Evolutionary conservation across 2,113 vertebrate genomes (phyloP).

Genomic region (Dromiciops gliroides): DNA sequence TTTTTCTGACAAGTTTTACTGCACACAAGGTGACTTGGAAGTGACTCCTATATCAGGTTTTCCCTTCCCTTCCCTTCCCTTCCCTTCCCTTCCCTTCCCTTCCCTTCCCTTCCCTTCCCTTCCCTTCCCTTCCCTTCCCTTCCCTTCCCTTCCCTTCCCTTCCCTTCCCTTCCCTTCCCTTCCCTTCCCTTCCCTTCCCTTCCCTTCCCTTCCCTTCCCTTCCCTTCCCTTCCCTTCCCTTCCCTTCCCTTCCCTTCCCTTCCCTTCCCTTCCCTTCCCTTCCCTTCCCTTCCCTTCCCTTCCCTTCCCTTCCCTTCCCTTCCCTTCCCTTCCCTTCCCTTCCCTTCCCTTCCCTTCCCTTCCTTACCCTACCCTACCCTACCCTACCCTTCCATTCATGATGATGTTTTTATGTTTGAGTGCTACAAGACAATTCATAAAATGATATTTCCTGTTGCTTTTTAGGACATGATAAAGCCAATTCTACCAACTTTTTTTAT

Average conservation of each 20-base stretch:
- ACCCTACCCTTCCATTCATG: too few relatives aligned
- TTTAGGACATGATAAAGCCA: too few relatives aligned
- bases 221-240: neutral
- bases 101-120: neutral
- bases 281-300: neutral
- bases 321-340: neutral
- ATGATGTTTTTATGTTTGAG: too few relatives aligned
- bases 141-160: neutral
- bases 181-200: neutral
- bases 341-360: neutral
- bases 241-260: neutral
- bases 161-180: neutral
- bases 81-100: neutral
- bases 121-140: neutral
- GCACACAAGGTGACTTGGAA: too few relatives aligned
- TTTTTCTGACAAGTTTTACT: too few relatives aligned
- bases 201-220: neutral
- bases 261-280: neutral
- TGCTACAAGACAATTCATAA: too few relatives aligned
- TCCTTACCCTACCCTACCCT: too few relatives aligned
- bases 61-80: neutral
- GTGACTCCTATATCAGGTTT: too few relatives aligned
- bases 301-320: neutral
- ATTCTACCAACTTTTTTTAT: too few relatives aligned
- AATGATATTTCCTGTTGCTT: too few relatives aligned